Percentiles rank a stretch among this genome's conserved stretches.
Evolutionary conservation across 2,888 invertebrate genomes (phyloP).

Genomic region (Punctoribates punctum): DNA sequence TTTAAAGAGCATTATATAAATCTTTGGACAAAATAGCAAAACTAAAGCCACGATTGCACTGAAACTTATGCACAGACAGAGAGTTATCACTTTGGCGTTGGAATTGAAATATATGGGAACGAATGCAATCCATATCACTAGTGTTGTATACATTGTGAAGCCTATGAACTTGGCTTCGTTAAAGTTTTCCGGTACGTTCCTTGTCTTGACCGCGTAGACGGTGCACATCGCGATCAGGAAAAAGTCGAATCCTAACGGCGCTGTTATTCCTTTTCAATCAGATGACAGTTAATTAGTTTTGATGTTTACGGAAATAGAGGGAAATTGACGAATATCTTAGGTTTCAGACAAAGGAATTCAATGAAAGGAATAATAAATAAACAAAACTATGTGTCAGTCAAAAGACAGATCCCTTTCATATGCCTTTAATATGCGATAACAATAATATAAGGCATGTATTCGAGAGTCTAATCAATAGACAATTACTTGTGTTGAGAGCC

Average conservation of each 20-base stretch:
- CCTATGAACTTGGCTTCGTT: conserved; percentile 76
- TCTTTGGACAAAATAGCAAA: conserved; percentile 70
- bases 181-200: conserved; percentile 97
- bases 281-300: background rate
- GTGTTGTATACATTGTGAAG: conserved; percentile 99
- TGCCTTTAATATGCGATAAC: background rate
- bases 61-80: conserved; percentile 69
- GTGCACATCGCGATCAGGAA: conserved; percentile 76
- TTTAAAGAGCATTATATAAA: conserved; percentile 69
- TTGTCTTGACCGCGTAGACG: conserved; percentile 87
- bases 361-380: background rate
- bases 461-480: background rate
- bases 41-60: conserved; percentile 69
- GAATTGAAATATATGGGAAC: conserved; percentile 94
- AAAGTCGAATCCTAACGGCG: conserved; percentile 72
- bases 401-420: background rate
- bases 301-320: no score
- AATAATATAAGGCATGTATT: background rate
- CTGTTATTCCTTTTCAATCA: conserved; percentile 64
- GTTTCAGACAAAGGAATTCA: conserved; percentile 5
- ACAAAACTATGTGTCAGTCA: background rate
- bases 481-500: background rate
- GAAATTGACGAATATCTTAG: no score
- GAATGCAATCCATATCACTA: conserved; percentile 96
- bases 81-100: conserved; percentile 56